These are phyloP conservation scores for Stictonetta naevosa DNA, from an alignment of 2,113 vertebrate species.

Conservation along the genomic window DNA sequence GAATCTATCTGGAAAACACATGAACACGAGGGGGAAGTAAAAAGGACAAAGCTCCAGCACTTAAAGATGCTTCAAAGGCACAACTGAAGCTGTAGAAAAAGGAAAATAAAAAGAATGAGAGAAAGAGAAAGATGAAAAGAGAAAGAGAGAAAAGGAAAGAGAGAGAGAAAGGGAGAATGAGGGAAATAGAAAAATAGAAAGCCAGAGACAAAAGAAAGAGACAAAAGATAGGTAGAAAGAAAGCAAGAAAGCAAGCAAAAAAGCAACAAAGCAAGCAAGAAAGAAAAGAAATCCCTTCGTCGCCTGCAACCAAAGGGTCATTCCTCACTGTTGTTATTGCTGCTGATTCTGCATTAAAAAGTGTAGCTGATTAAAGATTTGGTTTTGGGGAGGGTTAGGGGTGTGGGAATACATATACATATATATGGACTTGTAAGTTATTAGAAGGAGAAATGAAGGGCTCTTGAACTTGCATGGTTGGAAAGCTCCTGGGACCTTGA, in stretches of 20 bases:
- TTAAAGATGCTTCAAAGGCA: conserved; percentile 48
- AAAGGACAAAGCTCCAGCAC: conserved; percentile 23
- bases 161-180: no score
- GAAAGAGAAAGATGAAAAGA: no score
- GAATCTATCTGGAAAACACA: conserved; percentile 9
- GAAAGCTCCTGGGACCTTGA: conserved; percentile 20
- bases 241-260: no score
- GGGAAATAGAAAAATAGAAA: no score
- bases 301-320: conserved; percentile 13
- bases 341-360: conserved; percentile 70
- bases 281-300: not conserved
- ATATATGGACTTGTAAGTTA: conserved; percentile 48
- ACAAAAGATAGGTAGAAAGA: no score
- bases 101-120: no score
- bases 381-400: conserved; percentile 42
- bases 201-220: no score
- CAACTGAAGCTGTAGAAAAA: not conserved
- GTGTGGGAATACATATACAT: conserved; percentile 36
- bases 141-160: no score
- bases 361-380: conserved; percentile 68
- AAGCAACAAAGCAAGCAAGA: not conserved
- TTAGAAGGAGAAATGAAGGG: conserved; percentile 48
- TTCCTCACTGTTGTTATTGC: conserved; percentile 58
- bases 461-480: not conserved
- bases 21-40: not conserved